These are phyloP conservation scores for Monarcha castaneiventris DNA, from an alignment of 2,113 vertebrate species.

Conservation along the genomic window DNA sequence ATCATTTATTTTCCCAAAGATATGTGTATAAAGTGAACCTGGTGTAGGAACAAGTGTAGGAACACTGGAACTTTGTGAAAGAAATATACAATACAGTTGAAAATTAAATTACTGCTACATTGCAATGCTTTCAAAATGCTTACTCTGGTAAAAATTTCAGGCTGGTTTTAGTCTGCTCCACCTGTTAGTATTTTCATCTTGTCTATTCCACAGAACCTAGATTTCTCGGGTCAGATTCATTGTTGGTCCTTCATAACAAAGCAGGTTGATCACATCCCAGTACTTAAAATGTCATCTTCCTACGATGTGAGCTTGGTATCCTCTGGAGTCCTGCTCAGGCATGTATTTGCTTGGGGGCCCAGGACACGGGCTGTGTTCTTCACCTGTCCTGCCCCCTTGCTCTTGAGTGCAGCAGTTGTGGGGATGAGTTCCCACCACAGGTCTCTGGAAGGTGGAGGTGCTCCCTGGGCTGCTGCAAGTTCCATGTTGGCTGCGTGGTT, in stretches of 20 bases:
- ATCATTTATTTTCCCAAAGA: not conserved
- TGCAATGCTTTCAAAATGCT: not conserved
- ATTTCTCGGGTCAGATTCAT: accelerated
- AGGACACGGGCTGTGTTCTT: not conserved
- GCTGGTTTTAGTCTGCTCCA: not conserved
- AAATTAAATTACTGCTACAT: not conserved
- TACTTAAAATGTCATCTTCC: not conserved
- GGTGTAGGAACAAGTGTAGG: not conserved
- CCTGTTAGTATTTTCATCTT: not conserved
- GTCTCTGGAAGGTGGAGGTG: not conserved
- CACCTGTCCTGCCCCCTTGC: not conserved
- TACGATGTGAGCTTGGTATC: accelerated
- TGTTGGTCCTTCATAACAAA: not conserved
- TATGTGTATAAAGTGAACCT: not conserved
- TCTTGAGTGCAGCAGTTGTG: accelerated
- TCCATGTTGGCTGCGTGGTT: accelerated
- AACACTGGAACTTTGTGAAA: not conserved
- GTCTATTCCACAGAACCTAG: not conserved
- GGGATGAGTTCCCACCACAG: not conserved
- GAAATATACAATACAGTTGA: not conserved
- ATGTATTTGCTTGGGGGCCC: not conserved
- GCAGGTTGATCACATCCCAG: accelerated
- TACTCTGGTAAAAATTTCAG: not conserved
- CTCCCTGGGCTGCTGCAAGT: not conserved
- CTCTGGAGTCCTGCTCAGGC: not conserved